Evolutionary conservation across 2,888 invertebrate genomes (phyloP), one percentile per base, ranked within the genome.

Genomic region (Eutolmus rufibarbis): DNA sequence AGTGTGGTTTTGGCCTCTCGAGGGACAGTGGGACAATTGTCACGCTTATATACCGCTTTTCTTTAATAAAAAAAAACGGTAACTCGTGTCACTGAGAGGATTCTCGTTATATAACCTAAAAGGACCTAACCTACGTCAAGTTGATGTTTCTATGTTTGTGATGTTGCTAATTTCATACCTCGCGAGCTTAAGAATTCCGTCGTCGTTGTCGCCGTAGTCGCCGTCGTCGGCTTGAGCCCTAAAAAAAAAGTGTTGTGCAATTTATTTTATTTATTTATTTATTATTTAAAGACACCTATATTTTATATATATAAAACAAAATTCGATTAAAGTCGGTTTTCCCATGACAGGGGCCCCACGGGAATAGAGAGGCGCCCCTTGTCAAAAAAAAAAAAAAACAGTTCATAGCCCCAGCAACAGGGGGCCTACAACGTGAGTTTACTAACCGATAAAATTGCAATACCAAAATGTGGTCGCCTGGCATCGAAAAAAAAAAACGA

Each of bases 41-140:
- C 28, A 43, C 14, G 16, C 78, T n/a, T 28, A 19, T 28, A 16
- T 28, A 56, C 19, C 31, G 9, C 12, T 23, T 14, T n/a, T 40
- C 40, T 40, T 40, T 40, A 40, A 40, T 12, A 40, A 40, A 8
- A 12, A 40, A 81, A 81, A 46, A 51, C 46, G 56, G 34, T 28
- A 1, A 51, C 16, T 14, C 12, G 79, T 81, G 79, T 28, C 51
- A 81, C 51, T 7, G 34, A 7, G 78, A 9, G 43, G 46, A 43
- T 51, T 28, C 23, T 8, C 28, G 81, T 81, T 81, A 81, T 81
- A 81, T 81, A 81, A 81, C 56, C 28, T 23, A 56, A 23, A 14
- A 46, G 28, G 46, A 81, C 81, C 81, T 81, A 81, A 81, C 81
- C 81, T 81, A 81, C 81, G 81, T 7, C 81, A 81, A 81, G 40